phyloP scores from a whole-genome alignment of 2,113 vertebrate genomes.

The Carassius gibelio region DNA sequence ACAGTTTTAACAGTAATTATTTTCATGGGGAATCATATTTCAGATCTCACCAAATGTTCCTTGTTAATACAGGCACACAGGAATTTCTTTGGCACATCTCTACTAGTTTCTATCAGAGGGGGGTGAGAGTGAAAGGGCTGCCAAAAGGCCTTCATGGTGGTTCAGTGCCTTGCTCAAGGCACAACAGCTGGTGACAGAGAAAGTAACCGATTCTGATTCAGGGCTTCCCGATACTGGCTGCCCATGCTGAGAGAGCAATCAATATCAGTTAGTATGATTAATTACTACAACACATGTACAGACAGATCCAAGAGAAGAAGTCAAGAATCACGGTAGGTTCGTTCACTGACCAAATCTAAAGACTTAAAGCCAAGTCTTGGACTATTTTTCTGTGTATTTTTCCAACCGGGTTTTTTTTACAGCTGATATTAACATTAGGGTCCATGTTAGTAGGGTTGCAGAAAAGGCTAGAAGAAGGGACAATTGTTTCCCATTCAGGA shows the following conservation, averaged over 20 bases:
- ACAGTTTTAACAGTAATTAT: conserved; percentile 9
- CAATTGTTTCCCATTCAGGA: not conserved
- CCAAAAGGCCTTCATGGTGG: conserved; percentile 5
- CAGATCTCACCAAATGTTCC: not conserved
- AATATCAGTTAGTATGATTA: conserved; percentile 12
- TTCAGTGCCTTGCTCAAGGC: conserved; percentile 18
- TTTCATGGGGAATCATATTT: conserved; percentile 6
- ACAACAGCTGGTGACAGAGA: conserved; percentile 9
- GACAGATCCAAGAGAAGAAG: conserved; percentile 16
- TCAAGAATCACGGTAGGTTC: not conserved
- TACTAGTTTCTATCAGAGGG: conserved; percentile 16
- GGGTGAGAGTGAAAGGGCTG: not conserved
- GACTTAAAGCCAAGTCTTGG: not conserved
- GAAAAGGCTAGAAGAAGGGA: not conserved
- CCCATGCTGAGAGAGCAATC: conserved; percentile 4
- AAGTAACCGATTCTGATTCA: conserved; percentile 29
- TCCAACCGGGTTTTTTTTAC: not conserved
- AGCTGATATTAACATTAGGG: not conserved
- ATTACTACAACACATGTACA: not conserved
- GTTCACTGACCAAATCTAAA: not conserved
- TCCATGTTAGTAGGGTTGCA: not conserved
- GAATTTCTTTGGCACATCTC: conserved; percentile 22
- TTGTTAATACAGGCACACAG: not conserved
- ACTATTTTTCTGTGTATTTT: not conserved
- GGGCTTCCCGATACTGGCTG: not conserved